Conservation (phyloP, 2,113 vertebrate genomes). For the Heterocephalus glaber region DNA sequence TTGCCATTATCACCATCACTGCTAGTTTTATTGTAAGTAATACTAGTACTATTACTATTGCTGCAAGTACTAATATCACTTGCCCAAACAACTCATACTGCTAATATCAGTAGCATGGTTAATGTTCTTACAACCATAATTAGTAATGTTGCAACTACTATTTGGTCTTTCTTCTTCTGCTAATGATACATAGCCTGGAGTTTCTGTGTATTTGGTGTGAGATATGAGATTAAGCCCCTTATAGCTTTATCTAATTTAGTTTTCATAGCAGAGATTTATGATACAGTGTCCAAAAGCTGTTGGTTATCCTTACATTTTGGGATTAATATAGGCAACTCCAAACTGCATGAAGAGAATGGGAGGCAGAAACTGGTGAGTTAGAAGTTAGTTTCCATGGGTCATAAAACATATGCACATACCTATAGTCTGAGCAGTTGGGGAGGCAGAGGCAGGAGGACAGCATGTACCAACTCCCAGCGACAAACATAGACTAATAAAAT, state of each 20-base stretch:
- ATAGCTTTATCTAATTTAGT: background rate
- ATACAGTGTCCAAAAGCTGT: background rate
- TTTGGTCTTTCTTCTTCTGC: background rate
- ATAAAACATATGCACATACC: background rate
- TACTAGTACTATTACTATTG: background rate
- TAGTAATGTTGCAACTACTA: fast-evolving
- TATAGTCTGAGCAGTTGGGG: background rate
- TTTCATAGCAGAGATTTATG: background rate
- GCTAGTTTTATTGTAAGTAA: too few species aligned
- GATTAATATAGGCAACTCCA: background rate
- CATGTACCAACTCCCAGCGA: background rate
- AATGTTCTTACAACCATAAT: background rate
- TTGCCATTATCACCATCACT: background rate
- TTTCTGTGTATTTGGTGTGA: background rate
- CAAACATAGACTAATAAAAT: background rate
- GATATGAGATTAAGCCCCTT: background rate
- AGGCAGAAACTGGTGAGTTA: background rate
- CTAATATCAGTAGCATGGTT: background rate
- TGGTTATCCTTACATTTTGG: background rate
- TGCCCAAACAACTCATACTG: background rate
- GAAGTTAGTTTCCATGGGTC: background rate
- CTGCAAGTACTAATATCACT: background rate
- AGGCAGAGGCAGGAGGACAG: background rate
- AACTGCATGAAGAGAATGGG: background rate
- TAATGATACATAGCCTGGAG: background rate